Base-by-base conservation (phyloP, 2,797 vertebrate species). In the Silurus lanzhouensis region DNA sequence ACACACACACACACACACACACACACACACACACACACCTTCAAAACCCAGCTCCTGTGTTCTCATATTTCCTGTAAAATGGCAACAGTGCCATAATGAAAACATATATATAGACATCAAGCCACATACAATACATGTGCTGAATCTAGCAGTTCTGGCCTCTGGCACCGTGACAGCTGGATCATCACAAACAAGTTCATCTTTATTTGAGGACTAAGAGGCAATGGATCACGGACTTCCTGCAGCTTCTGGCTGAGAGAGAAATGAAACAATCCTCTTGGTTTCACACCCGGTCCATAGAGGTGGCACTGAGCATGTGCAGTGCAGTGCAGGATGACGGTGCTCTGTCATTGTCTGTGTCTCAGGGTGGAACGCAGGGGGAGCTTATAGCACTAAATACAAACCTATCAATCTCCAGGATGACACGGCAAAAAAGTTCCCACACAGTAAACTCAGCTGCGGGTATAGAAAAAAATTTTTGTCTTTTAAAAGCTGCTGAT, bases 291-390 rank as follows among this genome's bases (percentile, higher is more conserved):
- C 60, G 46, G 22, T 38, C 78, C 67, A 5, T 48, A 58, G 68
- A 64, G 87, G 48, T 75, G 64, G 58, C 80, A 60, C 84, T 84
- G 58, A 63, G 89, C 74, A 88, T 87, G 86, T 64, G 85, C 90
- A 83, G 89, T 87, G 68, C 85, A 52, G 48, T 52, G 88, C 84
- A 87, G 66, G 70, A 19, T 67, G 78, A 70, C 55, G 71, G 70
- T 63, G 80, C 38, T 52, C 72, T 48, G 83, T 84, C 75, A 68
- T 8, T 84, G 82, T 27, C 27, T 38, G 38, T 61, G 63, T 84
- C 83, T 85, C 71, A 71, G 77, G 67, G 61, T 75, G 64, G 61
- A 63, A 14, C 13, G 19, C 82, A 25, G 48, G 31, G 46, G 75
- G 74, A 78, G 74, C 76, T 60, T 58, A 68, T 61, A 25, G 74